Conservation (phyloP, 1,140 invertebrate genomes). For the Trichonephila inaurata region DNA sequence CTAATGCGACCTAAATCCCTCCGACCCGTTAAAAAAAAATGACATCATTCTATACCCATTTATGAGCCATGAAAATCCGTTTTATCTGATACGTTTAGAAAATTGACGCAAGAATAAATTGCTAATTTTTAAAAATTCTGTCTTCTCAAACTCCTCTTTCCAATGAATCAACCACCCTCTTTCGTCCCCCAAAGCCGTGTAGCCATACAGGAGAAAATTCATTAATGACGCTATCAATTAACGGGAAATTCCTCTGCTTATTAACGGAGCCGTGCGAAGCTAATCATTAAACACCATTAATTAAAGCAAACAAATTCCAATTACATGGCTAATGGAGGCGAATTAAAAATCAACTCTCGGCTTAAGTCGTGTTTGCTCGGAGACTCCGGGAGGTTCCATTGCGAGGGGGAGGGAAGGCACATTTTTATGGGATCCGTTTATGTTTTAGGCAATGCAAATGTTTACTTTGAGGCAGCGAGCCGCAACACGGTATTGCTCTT, state of each 20-base stretch:
- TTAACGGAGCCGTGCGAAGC: slow-evolving; percentile 60
- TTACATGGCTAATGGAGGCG: slow-evolving; percentile 55
- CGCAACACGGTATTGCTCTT: slow-evolving; percentile 69
- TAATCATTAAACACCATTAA: slow-evolving; percentile 70
- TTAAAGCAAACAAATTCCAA: slow-evolving; percentile 73
- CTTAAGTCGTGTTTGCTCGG: slow-evolving; percentile 50
- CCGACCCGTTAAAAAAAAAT: too few relatives aligned
- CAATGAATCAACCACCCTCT: background rate
- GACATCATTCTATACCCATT: too few relatives aligned
- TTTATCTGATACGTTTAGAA: too few relatives aligned
- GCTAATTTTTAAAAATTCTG: background rate
- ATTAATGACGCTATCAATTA: slow-evolving; percentile 73
- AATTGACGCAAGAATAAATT: too few relatives aligned
- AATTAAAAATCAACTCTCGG: slow-evolving; percentile 67
- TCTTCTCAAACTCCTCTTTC: background rate
- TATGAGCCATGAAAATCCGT: too few relatives aligned
- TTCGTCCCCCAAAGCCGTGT: background rate
- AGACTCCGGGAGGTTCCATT: background rate
- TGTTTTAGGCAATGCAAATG: slow-evolving; percentile 52
- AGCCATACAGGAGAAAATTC: slow-evolving; percentile 27
- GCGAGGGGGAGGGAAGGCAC: background rate
- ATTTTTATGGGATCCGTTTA: slow-evolving; percentile 49
- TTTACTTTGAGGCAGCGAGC: slow-evolving; percentile 52
- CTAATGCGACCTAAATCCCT: too few relatives aligned
- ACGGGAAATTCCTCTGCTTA: slow-evolving; percentile 59